phyloP scores from a whole-genome alignment of 2,888 invertebrate genomes.

The Aleiodes testaceus region DNA sequence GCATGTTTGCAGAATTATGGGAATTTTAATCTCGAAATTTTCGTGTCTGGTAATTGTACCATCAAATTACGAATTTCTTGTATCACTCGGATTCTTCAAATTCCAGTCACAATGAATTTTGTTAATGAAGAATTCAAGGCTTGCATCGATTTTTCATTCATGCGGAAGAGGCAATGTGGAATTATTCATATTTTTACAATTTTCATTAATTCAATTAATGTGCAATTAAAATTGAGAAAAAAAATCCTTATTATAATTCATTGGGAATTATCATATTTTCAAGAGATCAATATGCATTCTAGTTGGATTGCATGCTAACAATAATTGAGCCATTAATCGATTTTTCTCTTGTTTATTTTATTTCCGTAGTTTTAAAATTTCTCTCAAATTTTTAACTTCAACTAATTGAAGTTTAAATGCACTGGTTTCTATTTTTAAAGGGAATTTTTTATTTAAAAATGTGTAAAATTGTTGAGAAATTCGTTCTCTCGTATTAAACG shows the following conservation, averaged over 20 bases:
- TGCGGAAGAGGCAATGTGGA: too few species aligned
- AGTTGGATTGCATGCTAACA: conserved; percentile 13
- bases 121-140: background rate
- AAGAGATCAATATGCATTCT: conserved; percentile 8
- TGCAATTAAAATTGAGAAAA: too few species aligned
- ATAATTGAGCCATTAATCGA: conserved; percentile 46
- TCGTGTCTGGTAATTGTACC: conserved; percentile 4
- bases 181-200: too few species aligned
- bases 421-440: conserved; percentile 11
- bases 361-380: conserved; percentile 34
- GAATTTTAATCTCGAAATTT: background rate
- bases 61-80: background rate
- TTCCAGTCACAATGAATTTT: background rate
- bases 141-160: background rate
- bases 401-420: background rate
- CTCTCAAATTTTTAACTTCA: conserved; percentile 21
- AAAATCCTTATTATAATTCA: too few species aligned
- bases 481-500: background rate
- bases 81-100: background rate
- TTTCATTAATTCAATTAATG: too few species aligned
- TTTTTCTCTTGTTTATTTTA: conserved; percentile 42
- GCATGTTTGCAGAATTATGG: conserved; percentile 1
- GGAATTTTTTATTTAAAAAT: background rate
- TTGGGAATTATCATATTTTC: background rate
- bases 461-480: background rate